Base-by-base conservation (phyloP, 64 coral and sea anemone species). In the Pocillopora damicornis region DNA sequence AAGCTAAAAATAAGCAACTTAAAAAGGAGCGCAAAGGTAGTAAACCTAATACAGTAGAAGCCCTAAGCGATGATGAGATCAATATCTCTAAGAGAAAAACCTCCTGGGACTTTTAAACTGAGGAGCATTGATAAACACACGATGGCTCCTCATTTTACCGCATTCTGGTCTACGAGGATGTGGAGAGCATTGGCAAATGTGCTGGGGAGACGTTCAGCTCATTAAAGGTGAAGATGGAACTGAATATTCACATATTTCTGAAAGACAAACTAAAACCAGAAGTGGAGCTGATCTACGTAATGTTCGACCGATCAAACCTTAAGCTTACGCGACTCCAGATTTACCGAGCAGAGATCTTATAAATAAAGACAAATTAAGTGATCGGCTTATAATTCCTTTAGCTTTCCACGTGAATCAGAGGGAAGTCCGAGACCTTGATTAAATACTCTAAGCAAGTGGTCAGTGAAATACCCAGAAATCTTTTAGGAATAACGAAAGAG, bases 181-280 rank as follows among this genome's bases (percentile, higher is more conserved):
- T 63, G 69, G 61, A 22, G 74, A 88, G 59, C 86, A 88, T 75
- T n/a, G 74, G 61, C 30, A 88, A 63, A 88, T 88, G 86, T 76
- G 61, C 37, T 84, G 86, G 59, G 74, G 86, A 88, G 86, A 88
- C 60, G 12, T 88, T 59, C 72, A 90, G 60, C 35, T 90, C 16
- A 73, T 76, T 14, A 91, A 75, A 77, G 76, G 64, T 78, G n/a
- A 61, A 18, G 75, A 91, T 62, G 89, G 89, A 91, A 63, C 38
- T 17, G 87, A 93, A 74, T 94, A 89, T 83, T 60, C 89, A 13
- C 68, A 93, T 79, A 86, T 86, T 79, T 72, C 80, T 34, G 80
- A 89, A 71, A 83, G 81, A 30, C 30, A 30, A 30, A 30, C 30
- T 30, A 30, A 30, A 30, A 30, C 30, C 30, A 30, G 30, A 30